Conservation (phyloP, 2,113 vertebrate genomes). For the western clawed frog (Xenopus tropicalis) region UCB_Xtro_10.0 CM004447.2:14750001-14750500, state of each 20-base stretch:
- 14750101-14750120: not conserved
- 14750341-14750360: conserved; percentile 76
- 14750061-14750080: too few species aligned
- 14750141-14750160: too few species aligned
- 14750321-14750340: conserved; percentile 93
- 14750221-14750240: conserved; percentile 92
- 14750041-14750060: too few species aligned
- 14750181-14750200: too few species aligned
- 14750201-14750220: conserved; percentile 65
- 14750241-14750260: conserved; percentile 95
- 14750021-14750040: too few species aligned
- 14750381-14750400: too few species aligned
- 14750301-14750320: conserved; percentile 95
- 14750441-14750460: conserved; percentile 96
- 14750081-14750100: too few species aligned
- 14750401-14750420: too few species aligned
- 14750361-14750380: too few species aligned
- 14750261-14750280: conserved; percentile 95
- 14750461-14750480: conserved; percentile 95
- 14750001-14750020: too few species aligned
- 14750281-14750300: conserved; percentile 98
- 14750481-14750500: conserved; percentile 96
- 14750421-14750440: conserved; percentile 57
- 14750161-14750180: too few species aligned
- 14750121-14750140: not conserved